A percentile compares a stretch with the other conserved stretches of the same genome.
Conservation (phyloP, 2,888 invertebrate genomes). For the Diloba caeruleocephala region DNA sequence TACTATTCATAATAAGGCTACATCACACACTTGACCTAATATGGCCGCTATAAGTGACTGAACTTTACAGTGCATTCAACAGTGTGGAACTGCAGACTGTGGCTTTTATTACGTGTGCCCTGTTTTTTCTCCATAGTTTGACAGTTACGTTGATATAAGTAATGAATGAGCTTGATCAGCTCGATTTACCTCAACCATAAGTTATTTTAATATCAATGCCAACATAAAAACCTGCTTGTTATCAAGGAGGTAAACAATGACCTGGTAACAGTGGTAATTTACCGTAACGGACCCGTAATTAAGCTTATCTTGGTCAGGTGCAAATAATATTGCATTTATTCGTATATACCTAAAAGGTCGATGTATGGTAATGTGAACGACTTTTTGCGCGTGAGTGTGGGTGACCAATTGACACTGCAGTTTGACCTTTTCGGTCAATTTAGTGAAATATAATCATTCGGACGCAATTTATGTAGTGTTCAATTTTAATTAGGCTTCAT, state of each 20-base stretch:
- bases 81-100: not conserved
- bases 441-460: conserved; percentile 31
- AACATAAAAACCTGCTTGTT: conserved; percentile 3
- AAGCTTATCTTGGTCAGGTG: conserved; percentile 22
- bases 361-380: conserved; percentile 24
- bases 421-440: conserved; percentile 47
- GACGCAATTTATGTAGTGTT: conserved; percentile 21
- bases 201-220: conserved; percentile 1
- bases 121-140: not conserved
- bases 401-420: conserved; percentile 44
- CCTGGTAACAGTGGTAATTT: no score
- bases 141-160: not conserved
- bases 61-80: conserved; percentile 9
- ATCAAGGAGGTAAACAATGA: conserved; percentile 16
- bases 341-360: conserved; percentile 17
- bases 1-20: conserved; percentile 21
- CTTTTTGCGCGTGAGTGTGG: conserved; percentile 12
- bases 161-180: no score
- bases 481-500: conserved; percentile 26
- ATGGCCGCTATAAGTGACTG: conserved; percentile 12
- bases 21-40: conserved; percentile 30
- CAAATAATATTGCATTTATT: conserved; percentile 13
- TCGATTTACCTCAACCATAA: not conserved
- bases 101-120: not conserved
- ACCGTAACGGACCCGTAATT: not conserved